A percentile compares a stretch with the other conserved stretches of the same genome.
These are phyloP conservation scores for Meles meles DNA, from an alignment of 2,113 vertebrate species.

Conservation along the genomic window DNA sequence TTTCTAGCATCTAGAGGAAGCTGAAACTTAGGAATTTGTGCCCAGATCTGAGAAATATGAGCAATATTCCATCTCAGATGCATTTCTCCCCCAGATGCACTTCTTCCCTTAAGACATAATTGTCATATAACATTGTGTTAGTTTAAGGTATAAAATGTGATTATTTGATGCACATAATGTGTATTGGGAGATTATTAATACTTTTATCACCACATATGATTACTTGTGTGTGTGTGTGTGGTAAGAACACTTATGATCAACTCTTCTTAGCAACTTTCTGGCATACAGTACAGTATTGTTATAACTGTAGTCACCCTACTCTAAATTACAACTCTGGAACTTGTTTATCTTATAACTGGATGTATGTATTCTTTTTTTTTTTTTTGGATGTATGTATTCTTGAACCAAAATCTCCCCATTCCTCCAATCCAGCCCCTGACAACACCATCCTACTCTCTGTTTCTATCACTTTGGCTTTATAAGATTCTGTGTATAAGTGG, in stretches of 20 bases:
- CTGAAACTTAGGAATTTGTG: background rate
- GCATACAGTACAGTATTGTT: too few relatives aligned
- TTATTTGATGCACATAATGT: background rate
- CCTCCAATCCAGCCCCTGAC: background rate
- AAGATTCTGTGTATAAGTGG: background rate
- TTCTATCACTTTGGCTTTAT: background rate
- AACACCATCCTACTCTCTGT: background rate
- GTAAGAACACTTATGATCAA: background rate
- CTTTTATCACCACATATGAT: background rate
- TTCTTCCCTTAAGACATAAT: background rate
- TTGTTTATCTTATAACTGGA: background rate
- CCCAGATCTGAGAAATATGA: background rate
- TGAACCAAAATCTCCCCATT: background rate
- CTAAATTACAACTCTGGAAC: background rate
- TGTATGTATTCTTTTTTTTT: background rate
- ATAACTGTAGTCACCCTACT: background rate
- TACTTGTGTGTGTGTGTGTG: background rate
- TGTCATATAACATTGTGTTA: background rate
- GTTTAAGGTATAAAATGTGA: background rate
- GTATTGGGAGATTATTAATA: background rate
- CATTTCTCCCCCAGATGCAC: background rate
- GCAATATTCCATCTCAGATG: background rate
- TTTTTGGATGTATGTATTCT: background rate
- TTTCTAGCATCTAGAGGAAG: background rate
- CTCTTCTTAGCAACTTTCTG: background rate